Base-by-base conservation (phyloP, 2,113 vertebrate genomes). In the Canis aureus region DNA sequence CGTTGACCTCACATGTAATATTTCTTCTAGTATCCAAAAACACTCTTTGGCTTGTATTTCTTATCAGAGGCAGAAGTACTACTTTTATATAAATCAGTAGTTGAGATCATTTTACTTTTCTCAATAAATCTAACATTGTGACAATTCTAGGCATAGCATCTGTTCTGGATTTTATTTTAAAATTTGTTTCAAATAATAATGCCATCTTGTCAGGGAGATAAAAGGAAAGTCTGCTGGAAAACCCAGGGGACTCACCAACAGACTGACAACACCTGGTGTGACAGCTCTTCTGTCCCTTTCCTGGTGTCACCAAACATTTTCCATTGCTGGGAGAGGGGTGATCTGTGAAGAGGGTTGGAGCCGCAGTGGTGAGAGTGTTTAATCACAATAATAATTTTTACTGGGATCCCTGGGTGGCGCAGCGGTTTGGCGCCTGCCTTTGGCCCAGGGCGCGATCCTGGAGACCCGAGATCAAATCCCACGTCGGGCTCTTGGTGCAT, bases 101-200 rank as follows among this genome's bases (percentile, higher is more conserved):
- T 90, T 92, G 32, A 87, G 51, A 87, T 84, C 17, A 71, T 74
- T 89, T 73, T 29, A n/a, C 25, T 69, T 89, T 88, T 90, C 71
- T 84, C 53, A 6, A 19, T 78, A 87, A 80, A 79, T 53, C 20
- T 73, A 87, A 80, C 29, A 20, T 35, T 62, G 23, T 83, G n/a
- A 3, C 76, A 62, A 27, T 51, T 57, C 29, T n/a, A 64, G 69
- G 32, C 20, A 80, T 51, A 80, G 22, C 74, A 16, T 82, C 35
- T 66, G 23, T 87, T 91, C 92, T 32, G 17, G 43, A 57, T 88
- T 95, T 93, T 38, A 25, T 60, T 86, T 92, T 82, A 80, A 78
- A 93, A 82, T 66, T 32, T 85, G 60, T 91, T 95, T 95, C 27
- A 85, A 29, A 88, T 59, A 64, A 84, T 74, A 82, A 49, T 78